A percentile compares a stretch with the other conserved stretches of the same genome.
Conservation (phyloP, 2,888 invertebrate genomes). For the Limnephilus marmoratus region DNA sequence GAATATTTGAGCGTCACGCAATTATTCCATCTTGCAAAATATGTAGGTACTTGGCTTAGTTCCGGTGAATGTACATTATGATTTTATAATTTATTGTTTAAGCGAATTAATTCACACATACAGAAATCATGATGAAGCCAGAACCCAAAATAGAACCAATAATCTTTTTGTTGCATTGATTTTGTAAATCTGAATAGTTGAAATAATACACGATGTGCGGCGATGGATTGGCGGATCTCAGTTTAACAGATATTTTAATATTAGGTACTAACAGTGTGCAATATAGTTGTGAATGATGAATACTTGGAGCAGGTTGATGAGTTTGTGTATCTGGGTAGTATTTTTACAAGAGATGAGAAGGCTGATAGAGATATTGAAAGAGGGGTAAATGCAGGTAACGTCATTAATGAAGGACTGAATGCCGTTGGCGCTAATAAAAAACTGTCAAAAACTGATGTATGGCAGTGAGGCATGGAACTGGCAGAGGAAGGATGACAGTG, state of each 20-base stretch:
- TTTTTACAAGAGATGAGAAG: too few species aligned
- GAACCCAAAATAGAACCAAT: background rate
- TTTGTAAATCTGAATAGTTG: background rate
- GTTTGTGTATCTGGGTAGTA: too few species aligned
- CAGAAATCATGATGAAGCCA: background rate
- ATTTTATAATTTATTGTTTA: background rate
- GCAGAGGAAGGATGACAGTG: too few species aligned
- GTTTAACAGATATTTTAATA: background rate
- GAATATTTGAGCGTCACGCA: background rate
- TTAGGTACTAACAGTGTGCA: too few species aligned
- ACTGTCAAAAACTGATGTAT: too few species aligned
- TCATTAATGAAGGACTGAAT: too few species aligned
- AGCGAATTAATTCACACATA: background rate
- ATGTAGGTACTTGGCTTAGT: background rate
- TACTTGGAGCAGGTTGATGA: too few species aligned
- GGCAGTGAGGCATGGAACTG: too few species aligned
- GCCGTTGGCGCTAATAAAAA: too few species aligned
- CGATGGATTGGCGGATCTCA: background rate
- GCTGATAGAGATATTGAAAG: too few species aligned
- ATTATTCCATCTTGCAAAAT: background rate
- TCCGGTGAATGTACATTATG: background rate
- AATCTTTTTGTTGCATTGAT: background rate
- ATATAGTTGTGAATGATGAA: too few species aligned
- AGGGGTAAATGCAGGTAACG: too few species aligned
- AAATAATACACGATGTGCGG: background rate